Conservation (phyloP, 2,797 vertebrate species). For the Spatula versicolor region DNA sequence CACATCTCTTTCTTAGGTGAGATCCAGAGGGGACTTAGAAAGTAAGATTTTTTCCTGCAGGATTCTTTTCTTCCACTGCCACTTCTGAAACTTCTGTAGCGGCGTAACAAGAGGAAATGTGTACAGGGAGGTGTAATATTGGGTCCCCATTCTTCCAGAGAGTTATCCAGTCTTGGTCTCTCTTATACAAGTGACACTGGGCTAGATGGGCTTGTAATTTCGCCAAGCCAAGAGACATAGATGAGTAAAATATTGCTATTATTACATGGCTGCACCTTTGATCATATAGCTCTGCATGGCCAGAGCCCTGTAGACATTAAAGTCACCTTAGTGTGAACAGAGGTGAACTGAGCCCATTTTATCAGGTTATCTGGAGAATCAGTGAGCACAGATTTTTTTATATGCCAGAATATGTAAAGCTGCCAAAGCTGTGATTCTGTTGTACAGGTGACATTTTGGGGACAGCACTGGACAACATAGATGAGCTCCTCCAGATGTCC, state of each 20-base stretch:
- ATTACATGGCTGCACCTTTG: background rate
- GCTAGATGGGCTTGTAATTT: background rate
- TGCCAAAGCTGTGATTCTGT: background rate
- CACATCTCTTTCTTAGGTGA: conserved; percentile 70
- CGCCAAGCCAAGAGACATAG: background rate
- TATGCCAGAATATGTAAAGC: background rate
- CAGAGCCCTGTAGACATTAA: background rate
- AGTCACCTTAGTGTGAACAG: background rate
- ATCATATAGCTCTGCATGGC: background rate
- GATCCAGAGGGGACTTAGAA: background rate
- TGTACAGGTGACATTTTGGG: conserved; percentile 88
- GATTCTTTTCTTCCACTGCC: background rate
- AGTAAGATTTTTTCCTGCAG: background rate
- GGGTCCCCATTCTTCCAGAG: background rate
- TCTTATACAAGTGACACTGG: background rate
- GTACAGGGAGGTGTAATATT: background rate
- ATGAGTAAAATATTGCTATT: background rate
- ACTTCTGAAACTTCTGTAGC: background rate
- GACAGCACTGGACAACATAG: conserved; percentile 85
- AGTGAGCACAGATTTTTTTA: background rate
- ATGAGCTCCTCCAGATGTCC: conserved; percentile 86
- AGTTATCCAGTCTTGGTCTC: background rate
- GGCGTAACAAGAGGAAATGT: background rate
- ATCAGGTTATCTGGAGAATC: background rate
- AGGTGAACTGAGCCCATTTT: background rate